These are phyloP conservation scores for Phrynocephalus versicolor DNA, from an alignment of 2,113 vertebrate species.

Conservation along the genomic window DNA sequence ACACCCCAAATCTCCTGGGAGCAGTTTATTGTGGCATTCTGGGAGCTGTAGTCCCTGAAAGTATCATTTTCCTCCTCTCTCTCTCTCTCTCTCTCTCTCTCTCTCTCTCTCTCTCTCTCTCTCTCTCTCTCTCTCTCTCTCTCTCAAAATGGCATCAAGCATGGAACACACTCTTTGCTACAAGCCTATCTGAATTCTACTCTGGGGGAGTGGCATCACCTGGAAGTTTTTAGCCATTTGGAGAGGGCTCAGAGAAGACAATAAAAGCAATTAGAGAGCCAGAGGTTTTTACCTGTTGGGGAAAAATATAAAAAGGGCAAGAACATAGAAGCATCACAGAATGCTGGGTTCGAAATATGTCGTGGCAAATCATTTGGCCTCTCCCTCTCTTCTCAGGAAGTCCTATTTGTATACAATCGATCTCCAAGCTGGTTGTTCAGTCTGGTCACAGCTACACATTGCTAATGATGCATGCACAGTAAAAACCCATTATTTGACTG, in stretches of 20 bases:
- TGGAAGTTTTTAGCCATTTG: neutral
- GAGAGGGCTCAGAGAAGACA: constrained; percentile 3
- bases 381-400: neutral
- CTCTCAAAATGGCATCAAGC: neutral
- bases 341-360: neutral
- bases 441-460: constrained; percentile 9
- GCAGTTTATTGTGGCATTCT: no score
- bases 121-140: neutral
- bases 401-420: neutral
- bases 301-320: neutral
- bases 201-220: neutral
- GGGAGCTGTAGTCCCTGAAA: constrained; percentile 4
- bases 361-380: neutral
- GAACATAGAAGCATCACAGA: neutral
- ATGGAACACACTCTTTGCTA: neutral
- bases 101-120: neutral
- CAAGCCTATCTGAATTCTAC: constrained; percentile 21
- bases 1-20: neutral
- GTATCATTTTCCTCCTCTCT: neutral
- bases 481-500: neutral
- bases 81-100: neutral
- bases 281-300: neutral
- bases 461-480: neutral
- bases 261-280: constrained; percentile 12
- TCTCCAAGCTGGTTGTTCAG: neutral